phyloP scores from a whole-genome alignment of 2,113 vertebrate genomes.

The Marcusenius ussheri region DNA sequence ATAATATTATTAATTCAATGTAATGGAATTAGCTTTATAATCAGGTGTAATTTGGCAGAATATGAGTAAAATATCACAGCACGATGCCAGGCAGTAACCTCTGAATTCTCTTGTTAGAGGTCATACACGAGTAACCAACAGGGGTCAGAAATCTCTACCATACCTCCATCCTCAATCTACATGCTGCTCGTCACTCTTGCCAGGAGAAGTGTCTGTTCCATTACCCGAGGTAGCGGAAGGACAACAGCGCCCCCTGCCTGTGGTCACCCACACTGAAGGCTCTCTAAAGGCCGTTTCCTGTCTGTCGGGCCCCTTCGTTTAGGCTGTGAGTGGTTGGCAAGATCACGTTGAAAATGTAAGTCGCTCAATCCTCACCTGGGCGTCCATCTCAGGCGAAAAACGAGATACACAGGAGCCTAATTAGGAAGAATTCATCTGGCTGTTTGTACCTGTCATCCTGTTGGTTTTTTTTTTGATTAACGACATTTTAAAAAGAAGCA shows the following conservation, averaged over 20 bases:
- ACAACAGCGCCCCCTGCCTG: background rate
- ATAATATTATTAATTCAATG: background rate
- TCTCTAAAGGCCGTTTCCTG: background rate
- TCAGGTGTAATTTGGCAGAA: background rate
- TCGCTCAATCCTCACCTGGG: background rate
- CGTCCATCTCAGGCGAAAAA: background rate
- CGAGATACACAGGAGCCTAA: background rate
- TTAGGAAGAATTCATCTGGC: background rate
- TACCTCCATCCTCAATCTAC: background rate
- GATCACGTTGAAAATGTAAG: background rate
- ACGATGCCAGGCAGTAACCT: background rate
- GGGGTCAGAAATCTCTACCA: background rate
- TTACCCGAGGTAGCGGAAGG: background rate
- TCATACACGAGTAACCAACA: background rate
- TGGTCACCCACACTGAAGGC: background rate
- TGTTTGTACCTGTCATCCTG: background rate
- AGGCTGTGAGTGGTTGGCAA: background rate
- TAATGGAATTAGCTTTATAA: background rate
- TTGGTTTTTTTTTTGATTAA: background rate
- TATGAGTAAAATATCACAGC: background rate
- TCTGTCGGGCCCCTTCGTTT: background rate
- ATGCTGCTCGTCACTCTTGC: background rate
- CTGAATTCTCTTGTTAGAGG: background rate
- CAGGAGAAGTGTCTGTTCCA: background rate
- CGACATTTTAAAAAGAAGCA: background rate